These are phyloP conservation scores for Ceryle rudis DNA, from an alignment of 2,797 vertebrate genomes.

Conservation along the genomic window DNA sequence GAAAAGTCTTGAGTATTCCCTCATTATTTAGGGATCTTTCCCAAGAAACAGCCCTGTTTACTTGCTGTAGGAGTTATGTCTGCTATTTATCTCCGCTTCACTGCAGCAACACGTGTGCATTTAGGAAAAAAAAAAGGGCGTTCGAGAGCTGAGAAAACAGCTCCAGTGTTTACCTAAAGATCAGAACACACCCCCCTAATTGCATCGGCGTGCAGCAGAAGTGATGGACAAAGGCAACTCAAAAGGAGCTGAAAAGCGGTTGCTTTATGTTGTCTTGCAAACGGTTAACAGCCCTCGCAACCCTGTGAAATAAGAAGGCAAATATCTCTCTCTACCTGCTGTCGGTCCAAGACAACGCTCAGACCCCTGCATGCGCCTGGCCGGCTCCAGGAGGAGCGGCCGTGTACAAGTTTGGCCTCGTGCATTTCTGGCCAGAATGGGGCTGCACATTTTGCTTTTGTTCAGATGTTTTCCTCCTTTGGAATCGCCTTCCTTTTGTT, in stretches of 20 bases:
- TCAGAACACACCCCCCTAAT: background rate
- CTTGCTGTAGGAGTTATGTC: background rate
- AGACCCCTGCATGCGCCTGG: background rate
- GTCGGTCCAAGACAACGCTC: fast-evolving
- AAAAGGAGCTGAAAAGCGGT: fast-evolving
- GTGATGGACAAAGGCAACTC: background rate
- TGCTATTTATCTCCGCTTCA: background rate
- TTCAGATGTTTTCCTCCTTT: background rate
- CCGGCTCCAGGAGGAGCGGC: background rate
- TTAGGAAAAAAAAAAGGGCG: background rate
- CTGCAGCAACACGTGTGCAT: background rate
- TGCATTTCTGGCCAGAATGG: background rate
- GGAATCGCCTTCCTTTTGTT: background rate
- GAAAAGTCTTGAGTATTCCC: background rate
- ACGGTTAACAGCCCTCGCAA: fast-evolving
- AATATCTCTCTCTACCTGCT: background rate
- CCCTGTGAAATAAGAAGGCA: background rate
- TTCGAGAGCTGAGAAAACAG: background rate
- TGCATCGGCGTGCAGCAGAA: background rate
- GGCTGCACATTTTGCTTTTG: background rate
- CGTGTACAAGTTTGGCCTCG: background rate
- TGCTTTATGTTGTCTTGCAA: background rate
- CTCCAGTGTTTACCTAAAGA: background rate
- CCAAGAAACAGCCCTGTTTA: background rate
- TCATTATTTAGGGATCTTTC: background rate